A percentile compares a stretch with the other conserved stretches of the same genome.
Conservation (phyloP, 2,113 vertebrate genomes). For the Oxygymnocypris stewartii region DNA sequence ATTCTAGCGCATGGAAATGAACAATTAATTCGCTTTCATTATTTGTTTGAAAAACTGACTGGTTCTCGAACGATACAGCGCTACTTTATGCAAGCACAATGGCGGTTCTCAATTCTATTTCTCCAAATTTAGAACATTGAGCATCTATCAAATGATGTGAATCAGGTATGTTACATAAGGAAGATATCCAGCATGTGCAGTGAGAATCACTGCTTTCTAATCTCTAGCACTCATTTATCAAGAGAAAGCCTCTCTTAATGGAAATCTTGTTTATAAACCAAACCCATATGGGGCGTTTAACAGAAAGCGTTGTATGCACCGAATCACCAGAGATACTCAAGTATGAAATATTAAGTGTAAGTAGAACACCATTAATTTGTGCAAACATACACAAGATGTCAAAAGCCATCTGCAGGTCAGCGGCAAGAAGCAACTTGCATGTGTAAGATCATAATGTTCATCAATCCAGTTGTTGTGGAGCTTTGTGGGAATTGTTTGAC, state of each 20-base stretch:
- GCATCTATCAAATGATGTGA: background rate
- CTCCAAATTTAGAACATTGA: background rate
- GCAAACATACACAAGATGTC: conserved; percentile 4
- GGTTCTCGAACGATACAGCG: background rate
- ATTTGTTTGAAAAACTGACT: background rate
- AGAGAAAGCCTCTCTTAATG: background rate
- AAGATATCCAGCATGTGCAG: background rate
- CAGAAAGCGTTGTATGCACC: background rate
- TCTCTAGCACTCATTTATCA: background rate
- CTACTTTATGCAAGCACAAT: background rate
- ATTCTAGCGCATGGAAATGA: background rate
- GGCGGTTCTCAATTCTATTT: background rate
- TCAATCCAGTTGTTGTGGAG: background rate
- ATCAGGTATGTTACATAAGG: background rate
- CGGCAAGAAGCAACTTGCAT: background rate
- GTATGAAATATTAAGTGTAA: conserved; percentile 14
- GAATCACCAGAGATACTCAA: background rate
- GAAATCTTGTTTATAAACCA: conserved; percentile 21
- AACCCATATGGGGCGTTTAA: background rate
- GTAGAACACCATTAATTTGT: background rate
- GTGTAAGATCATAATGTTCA: background rate
- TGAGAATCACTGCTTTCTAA: background rate
- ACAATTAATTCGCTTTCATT: background rate
- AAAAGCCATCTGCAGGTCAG: background rate
- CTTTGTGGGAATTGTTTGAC: background rate